Percentiles rank a stretch among this genome's conserved stretches.
Conservation (phyloP, 2,113 vertebrate species). For the Circaetus cinerascens region DNA sequence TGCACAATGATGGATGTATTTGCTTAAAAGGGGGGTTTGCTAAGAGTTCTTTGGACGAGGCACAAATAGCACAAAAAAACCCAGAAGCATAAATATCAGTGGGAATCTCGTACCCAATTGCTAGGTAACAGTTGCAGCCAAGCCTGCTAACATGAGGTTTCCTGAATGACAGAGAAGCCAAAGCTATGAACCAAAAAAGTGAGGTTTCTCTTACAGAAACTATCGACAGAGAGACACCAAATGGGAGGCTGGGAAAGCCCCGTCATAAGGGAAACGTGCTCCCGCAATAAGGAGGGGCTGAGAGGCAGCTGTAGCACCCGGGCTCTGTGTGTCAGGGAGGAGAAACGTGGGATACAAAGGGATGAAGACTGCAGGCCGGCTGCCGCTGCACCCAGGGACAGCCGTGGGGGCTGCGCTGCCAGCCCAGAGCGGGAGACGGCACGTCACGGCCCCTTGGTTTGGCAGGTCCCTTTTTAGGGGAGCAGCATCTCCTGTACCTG, state of each 20-base stretch:
- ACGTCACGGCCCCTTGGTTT: too few relatives aligned
- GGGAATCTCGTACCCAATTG: neutral
- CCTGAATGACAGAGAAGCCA: neutral
- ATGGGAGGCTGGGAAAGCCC: neutral
- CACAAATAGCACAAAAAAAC: neutral
- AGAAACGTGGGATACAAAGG: neutral
- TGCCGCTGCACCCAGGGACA: too few relatives aligned
- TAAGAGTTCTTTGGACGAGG: neutral
- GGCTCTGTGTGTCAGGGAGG: fast-evolving
- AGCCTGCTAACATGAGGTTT: neutral
- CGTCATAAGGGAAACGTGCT: fast-evolving
- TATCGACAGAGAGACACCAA: fast-evolving
- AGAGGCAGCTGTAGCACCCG: fast-evolving
- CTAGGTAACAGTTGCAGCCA: neutral
- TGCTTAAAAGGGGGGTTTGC: neutral
- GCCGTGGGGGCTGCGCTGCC: neutral
- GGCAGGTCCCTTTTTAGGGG: neutral
- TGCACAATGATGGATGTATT: neutral
- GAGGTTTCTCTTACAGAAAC: neutral
- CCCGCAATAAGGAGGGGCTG: neutral
- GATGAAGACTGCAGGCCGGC: neutral
- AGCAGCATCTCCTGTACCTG: neutral
- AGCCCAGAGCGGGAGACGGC: fast-evolving
- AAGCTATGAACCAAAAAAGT: neutral
- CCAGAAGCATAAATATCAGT: neutral